These are phyloP conservation scores for Himalopsyche tibetana DNA, from an alignment of 2,888 invertebrate genomes.

Conservation along the genomic window DNA sequence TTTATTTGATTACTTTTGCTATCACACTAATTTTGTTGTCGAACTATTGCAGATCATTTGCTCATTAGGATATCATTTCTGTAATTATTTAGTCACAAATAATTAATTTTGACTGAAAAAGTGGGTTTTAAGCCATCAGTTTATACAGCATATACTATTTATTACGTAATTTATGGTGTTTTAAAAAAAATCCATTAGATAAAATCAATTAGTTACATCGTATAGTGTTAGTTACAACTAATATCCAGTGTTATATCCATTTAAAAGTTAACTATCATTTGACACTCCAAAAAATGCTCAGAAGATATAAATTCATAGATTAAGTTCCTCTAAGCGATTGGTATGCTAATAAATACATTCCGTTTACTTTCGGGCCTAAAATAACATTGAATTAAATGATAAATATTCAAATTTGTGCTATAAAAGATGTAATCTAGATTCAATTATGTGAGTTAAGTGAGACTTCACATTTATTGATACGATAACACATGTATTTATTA, in stretches of 20 bases:
- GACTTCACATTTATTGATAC: constrained; percentile 31
- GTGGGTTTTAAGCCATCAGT: no score
- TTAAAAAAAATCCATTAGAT: no score
- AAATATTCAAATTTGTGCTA: constrained; percentile 29
- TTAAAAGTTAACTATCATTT: background rate
- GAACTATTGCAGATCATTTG: no score
- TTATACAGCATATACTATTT: no score
- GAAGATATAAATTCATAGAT: background rate
- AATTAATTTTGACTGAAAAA: no score
- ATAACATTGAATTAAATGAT: constrained; percentile 24
- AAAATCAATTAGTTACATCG: no score
- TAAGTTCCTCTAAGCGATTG: background rate
- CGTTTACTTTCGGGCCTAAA: constrained; percentile 28
- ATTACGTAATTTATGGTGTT: no score
- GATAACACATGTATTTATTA: constrained; percentile 30
- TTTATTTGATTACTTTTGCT: no score
- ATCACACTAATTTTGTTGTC: no score
- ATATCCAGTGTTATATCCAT: background rate
- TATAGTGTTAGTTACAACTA: background rate
- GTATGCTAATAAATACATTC: constrained; percentile 2
- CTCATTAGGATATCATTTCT: no score
- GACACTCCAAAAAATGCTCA: background rate
- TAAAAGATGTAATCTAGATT: constrained; percentile 30
- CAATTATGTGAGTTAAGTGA: constrained; percentile 31
- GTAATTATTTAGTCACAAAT: no score